Evolutionary conservation across 2,797 vertebrate genomes (phyloP), one percentile per base, ranked within the genome.

Genomic region (Phaenicophaeus curvirostris): DNA sequence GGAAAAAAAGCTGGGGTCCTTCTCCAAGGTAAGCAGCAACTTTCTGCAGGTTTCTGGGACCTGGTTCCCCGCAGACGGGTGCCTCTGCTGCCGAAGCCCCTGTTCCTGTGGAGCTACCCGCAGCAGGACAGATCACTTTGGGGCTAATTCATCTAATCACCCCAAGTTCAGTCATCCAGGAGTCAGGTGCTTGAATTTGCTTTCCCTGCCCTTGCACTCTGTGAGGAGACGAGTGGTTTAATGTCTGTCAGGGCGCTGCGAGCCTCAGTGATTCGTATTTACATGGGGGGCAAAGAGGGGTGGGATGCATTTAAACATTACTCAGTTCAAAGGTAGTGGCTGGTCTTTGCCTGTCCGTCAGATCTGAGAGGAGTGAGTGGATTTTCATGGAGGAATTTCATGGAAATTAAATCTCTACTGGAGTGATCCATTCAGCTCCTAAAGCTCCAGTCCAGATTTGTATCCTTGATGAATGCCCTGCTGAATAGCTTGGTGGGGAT

Each of bases 351-450:
- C 63, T 78, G 88, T 74, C 93, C 73, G 81, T 93, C 94, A 93
- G 90, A 85, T 90, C 84, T 95, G 23, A 94, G 69, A 66, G 89
- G 66, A 94, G 83, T 61, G 92, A 95, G 93, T 95, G 84, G 81
- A 83, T 89, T 96, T 95, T 95, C 89, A 89, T 41, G 90, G 68
- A 93, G 93, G 94, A 96, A 96, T 95, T 96, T 96, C 92, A 96
- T 92, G 95, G 93, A 96, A 95, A 96, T 95, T 96, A 96, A 94
- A 85, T 91, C 96, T 92, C 90, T 83, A 89, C 94, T 96, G 95
- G 92, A 95, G 81, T 7, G 62, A 92, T 72, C 89, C 89, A 95
- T 96, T 96, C 95, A 95, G 4, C 66, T 80, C 75, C 68, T 77
- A 91, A 95, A 95, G 90, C 92, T 91, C 71, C 92, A 95, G 89